A percentile compares a stretch with the other conserved stretches of the same genome.
These are phyloP conservation scores for Protaetia brevitarsis DNA, from an alignment of 1,140 invertebrate genomes.

Conservation along the genomic window DNA sequence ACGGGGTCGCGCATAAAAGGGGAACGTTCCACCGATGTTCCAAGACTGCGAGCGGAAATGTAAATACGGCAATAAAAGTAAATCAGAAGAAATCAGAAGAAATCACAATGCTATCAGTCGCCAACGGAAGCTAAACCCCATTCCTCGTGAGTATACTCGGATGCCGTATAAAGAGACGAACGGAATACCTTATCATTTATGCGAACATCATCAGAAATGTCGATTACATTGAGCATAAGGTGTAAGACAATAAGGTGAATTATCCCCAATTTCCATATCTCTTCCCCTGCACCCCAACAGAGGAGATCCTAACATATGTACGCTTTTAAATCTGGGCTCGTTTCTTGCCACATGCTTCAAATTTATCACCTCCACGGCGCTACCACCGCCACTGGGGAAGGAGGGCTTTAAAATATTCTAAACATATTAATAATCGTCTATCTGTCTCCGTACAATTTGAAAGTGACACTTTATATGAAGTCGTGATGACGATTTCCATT, in stretches of 20 bases:
- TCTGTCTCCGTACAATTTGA: too few relatives aligned
- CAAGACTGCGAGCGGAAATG: slow-evolving; percentile 6
- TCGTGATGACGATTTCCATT: too few relatives aligned
- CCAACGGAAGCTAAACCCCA: not conserved
- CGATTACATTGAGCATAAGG: not conserved
- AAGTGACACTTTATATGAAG: too few relatives aligned
- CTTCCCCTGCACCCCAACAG: not conserved
- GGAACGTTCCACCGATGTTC: not conserved
- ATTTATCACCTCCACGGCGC: too few relatives aligned
- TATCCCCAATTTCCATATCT: not conserved
- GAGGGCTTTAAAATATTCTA: too few relatives aligned
- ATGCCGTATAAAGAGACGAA: too few relatives aligned
- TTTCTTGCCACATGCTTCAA: not conserved
- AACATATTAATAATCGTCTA: too few relatives aligned
- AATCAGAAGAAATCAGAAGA: slow-evolving; percentile 11
- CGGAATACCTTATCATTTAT: slow-evolving; percentile 9
- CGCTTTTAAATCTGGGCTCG: not conserved
- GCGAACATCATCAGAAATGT: slow-evolving; percentile 13
- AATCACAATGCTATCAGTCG: not conserved
- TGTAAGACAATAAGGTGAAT: slow-evolving; percentile 11
- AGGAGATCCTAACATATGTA: not conserved
- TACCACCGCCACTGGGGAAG: too few relatives aligned
- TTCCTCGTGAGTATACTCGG: too few relatives aligned
- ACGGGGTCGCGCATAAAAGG: slow-evolving; percentile 1
- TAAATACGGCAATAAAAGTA: slow-evolving; percentile 19